Evolutionary conservation across 2,888 invertebrate species (phyloP), one percentile per base, ranked within the genome.

Genomic region (Harpalus rufipes): DNA sequence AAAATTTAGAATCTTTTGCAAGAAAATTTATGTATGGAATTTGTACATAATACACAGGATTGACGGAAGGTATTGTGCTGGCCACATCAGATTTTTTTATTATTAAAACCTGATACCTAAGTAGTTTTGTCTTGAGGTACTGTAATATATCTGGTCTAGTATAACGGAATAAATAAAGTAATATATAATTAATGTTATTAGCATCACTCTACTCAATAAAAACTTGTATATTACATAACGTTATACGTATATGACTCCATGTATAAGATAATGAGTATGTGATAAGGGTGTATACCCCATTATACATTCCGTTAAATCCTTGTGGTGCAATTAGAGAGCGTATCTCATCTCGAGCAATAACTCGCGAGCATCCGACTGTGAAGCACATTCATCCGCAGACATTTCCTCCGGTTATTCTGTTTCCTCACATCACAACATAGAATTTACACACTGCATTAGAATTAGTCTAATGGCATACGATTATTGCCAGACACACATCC

Each of bases 331-430:
- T 68, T 68, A 68, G 68, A 68, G 68, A 68, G 68, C 25, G 68
- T 68, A 68, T 39, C 68, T 32, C 44, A 51, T 51, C 68, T 32
- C n/a, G 68, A 12, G 68, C 68, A 76, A 76, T 76, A 76, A n/a
- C 21, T 76, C 21, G 16, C n/a, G 18, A 76, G 18, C 56, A 44
- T 14, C 76, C 76, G 44, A 41, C 12, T 76, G 76, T 76, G 76
- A 76, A 44, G 76, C 41, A 56, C 76, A 51, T 76, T 41, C 72
- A 72, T 72, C 72, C 44, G 16, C 7, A 25, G 63, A 12, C 39
- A 16, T 72, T 76, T 76, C 76, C 76, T 76, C 18, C 51, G 68
- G 32, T 32, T 68, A 68, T 68, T 68, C 68, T 68, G 32, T 68
- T 68, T 68, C 68, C 68, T 68, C 32, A 14, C 59, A 59, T 59